Base-by-base conservation (phyloP, 2,113 vertebrate genomes). In the Leucopsar rothschildi region DNA sequence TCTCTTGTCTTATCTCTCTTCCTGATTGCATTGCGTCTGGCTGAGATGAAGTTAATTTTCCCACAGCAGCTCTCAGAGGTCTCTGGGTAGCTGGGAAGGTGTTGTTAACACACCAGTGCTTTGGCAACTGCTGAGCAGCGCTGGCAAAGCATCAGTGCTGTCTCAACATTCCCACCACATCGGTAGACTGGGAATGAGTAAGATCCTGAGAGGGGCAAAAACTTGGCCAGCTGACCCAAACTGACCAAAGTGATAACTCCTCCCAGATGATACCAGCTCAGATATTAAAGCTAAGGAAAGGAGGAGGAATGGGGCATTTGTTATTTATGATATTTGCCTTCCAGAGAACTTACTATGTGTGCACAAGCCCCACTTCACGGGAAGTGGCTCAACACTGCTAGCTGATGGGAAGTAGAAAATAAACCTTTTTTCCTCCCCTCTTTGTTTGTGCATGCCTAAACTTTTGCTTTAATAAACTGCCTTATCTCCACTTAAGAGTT, bases 321-420 rank as follows among this genome's bases (percentile, higher is more conserved):
- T n/a, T 47, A 47, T 19, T 23, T 23, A 64, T 0, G 1, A 15
- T 14, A 7, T 55, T n/a, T 64, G n/a, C 15, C n/a, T 73, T 55
- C 15, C 40, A 84, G 49, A 45, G 18, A 6, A 19, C 39, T 9
- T 2, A 1, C 22, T 12, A 10, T 0, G 0, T 10, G 6, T 28
- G 33, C 15, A 3, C 28, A 60, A 86, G 19, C 2, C 28, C 47
- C 5, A 8, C 15, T 45, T 24, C 55, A 39, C 0, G 0, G 10
- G 6, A 86, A 60, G 33, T 39, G 8, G 28, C n/a, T 84, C n/a
- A 56, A 12, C 28, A 39, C 15, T 39, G 11, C 23, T n/a, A 47
- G 56, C 4, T 53, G 13, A 71, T 14, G 8, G 18, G 19, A 78
- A 29, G 29, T 25, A 63, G 29, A 71, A 53, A 47, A 71, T 20